A percentile compares a stretch with the other conserved stretches of the same genome.
Evolutionary conservation across 2,888 invertebrate genomes (phyloP).

Genomic region (Andricus curvator): DNA sequence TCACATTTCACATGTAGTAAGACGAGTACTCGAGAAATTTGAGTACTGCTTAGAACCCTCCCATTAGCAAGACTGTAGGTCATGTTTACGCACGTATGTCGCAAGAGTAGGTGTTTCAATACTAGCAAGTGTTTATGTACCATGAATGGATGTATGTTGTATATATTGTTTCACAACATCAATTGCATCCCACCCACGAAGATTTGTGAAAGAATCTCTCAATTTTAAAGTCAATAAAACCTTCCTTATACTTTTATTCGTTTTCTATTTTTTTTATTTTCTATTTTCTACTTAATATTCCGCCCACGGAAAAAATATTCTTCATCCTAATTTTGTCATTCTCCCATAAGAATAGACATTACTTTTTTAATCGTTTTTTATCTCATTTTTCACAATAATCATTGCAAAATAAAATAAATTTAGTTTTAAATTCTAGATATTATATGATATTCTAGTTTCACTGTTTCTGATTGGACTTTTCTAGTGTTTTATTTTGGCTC

Average conservation of each 20-base stretch:
- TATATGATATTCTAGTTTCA: neutral
- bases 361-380: neutral
- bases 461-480: neutral
- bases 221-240: neutral
- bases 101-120: conserved; percentile 29
- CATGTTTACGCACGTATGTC: conserved; percentile 35
- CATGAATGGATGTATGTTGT: conserved; percentile 9
- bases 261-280: neutral
- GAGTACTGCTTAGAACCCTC: conserved; percentile 8
- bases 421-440: conserved; percentile 10
- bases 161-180: neutral
- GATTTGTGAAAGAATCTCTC: neutral
- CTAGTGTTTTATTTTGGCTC: neutral
- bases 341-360: neutral
- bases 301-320: neutral
- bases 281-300: neutral
- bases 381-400: neutral
- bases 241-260: neutral
- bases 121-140: conserved; percentile 1
- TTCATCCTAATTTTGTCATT: neutral
- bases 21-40: conserved; percentile 31
- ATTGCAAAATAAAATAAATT: neutral
- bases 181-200: neutral
- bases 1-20: conserved; percentile 14
- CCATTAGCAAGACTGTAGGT: conserved; percentile 16